Evolutionary conservation across 2,113 vertebrate species (phyloP), one percentile per base, ranked within the genome.

Genomic region (Macaca mulatta): DNA sequence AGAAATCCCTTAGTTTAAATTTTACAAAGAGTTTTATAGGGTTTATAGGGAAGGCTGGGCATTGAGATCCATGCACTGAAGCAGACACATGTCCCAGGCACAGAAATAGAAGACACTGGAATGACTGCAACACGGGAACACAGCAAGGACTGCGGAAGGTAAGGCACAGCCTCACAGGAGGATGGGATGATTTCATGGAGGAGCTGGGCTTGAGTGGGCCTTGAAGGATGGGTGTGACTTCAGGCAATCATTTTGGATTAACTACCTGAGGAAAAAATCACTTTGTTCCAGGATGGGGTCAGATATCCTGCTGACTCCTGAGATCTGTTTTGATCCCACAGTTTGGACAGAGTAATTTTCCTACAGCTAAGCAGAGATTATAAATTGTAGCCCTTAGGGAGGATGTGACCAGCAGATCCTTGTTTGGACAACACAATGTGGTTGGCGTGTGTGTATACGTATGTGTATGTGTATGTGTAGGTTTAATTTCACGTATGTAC

Each of bases 381-480:
- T 52, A 90, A 10, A 30, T 5, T 11, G 32, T 57, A 40, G 43
- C 40, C 48, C 32, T 43, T 43, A 27, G 78, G 50, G 87, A 74
- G 67, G 57, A 40, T 32, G 20, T 57, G 22, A 32, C n/a, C 23
- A 50, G 23, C 59, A 48, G 70, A 77, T 57, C 43, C 61, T 72
- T 45, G 61, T 83, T 52, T 75, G 80, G 82, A 45, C 1, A 64
- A 52, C 57, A 69, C 10, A 10, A 12, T 57, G 18, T 23, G 14
- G 16, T n/a, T 64, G 14, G 16, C 13, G 18, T 30, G 8, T 59
- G 0, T 70, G 2, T 23, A 0, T 57, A 2, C 8, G 5, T 5
- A 4, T 20, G 22, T 69, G 30, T 11, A 8, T 69, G 3, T 43
- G 20, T 13, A 75, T 3, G 7, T 23, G 22, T 50, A 78, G 50